A percentile compares a stretch with the other conserved stretches of the same genome.
Evolutionary conservation across 2,888 invertebrate species (phyloP).

Genomic region (Drosophila neotestacea): DNA sequence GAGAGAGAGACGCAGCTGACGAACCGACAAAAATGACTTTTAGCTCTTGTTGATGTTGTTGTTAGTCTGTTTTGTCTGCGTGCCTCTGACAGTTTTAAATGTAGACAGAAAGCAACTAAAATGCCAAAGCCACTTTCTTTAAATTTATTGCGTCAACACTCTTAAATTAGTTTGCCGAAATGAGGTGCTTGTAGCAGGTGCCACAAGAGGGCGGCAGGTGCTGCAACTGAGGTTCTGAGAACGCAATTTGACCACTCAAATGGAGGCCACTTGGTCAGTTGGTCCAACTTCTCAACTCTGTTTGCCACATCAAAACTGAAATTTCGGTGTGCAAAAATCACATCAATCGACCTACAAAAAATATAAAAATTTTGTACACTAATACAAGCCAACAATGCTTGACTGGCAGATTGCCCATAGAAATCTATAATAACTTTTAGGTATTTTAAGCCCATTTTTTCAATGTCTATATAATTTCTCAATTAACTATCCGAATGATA

Average conservation of each 20-base stretch:
- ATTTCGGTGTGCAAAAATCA: constrained; percentile 29
- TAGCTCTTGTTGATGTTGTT: constrained; percentile 24
- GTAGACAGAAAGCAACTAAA: constrained; percentile 53
- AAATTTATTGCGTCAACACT: constrained; percentile 73
- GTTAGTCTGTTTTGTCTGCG: constrained; percentile 28
- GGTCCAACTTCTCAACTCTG: constrained; percentile 9
- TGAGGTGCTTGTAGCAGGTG: constrained; percentile 65
- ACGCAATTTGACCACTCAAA: constrained; percentile 41
- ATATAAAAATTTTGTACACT: background rate
- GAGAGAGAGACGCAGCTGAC: constrained; percentile 7
- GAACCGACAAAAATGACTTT: constrained; percentile 19
- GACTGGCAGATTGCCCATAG: background rate
- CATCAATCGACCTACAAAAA: constrained; percentile 14
- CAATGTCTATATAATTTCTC: too few species aligned
- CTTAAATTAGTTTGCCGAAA: constrained; percentile 60
- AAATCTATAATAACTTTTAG: background rate
- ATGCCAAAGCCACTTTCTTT: constrained; percentile 70
- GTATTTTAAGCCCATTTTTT: too few species aligned
- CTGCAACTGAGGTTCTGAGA: constrained; percentile 17
- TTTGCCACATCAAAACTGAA: constrained; percentile 21
- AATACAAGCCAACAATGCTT: background rate
- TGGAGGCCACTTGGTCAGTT: constrained; percentile 50
- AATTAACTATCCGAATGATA: too few species aligned
- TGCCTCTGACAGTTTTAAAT: constrained; percentile 17
- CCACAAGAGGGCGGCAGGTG: constrained; percentile 49